Conservation (phyloP, 2,113 vertebrate species). For the Xiphophorus couchianus region DNA sequence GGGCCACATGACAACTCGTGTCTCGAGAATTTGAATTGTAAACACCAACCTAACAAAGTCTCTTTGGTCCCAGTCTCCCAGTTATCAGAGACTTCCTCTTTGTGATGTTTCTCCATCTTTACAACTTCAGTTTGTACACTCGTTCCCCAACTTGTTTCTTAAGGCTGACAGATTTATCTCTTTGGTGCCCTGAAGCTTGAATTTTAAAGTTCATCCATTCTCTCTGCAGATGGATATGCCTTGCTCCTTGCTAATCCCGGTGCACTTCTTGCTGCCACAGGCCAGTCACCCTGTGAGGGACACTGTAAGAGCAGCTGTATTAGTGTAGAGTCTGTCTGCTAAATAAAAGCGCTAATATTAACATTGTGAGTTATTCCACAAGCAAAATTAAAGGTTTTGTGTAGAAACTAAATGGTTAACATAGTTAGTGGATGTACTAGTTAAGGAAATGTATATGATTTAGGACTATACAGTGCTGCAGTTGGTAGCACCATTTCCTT, state of each 20-base stretch:
- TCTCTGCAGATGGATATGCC: constrained; percentile 13
- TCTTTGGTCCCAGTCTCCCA: background rate
- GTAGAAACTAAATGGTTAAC: too few species aligned
- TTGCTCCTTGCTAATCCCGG: constrained; percentile 11
- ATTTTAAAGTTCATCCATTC: constrained; percentile 21
- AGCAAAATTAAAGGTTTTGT: too few species aligned
- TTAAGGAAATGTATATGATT: too few species aligned
- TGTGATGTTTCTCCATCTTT: background rate
- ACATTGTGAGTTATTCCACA: too few species aligned
- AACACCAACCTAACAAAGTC: too few species aligned
- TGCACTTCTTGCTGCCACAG: constrained; percentile 1
- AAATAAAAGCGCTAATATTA: too few species aligned
- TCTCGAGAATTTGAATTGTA: background rate
- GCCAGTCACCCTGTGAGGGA: constrained; percentile 1
- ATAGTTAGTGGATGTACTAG: too few species aligned
- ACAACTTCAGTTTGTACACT: background rate
- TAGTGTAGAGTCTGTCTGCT: background rate
- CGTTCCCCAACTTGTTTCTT: constrained; percentile 13
- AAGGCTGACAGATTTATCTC: constrained; percentile 19
- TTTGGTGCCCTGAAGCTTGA: constrained; percentile 13
- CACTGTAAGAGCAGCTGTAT: constrained; percentile 1
- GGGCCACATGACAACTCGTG: too few species aligned
- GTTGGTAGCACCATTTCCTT: too few species aligned
- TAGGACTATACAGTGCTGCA: too few species aligned
- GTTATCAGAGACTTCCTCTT: background rate